phyloP scores from a whole-genome alignment of 1,140 invertebrate genomes.

The Prorops nasuta region DNA sequence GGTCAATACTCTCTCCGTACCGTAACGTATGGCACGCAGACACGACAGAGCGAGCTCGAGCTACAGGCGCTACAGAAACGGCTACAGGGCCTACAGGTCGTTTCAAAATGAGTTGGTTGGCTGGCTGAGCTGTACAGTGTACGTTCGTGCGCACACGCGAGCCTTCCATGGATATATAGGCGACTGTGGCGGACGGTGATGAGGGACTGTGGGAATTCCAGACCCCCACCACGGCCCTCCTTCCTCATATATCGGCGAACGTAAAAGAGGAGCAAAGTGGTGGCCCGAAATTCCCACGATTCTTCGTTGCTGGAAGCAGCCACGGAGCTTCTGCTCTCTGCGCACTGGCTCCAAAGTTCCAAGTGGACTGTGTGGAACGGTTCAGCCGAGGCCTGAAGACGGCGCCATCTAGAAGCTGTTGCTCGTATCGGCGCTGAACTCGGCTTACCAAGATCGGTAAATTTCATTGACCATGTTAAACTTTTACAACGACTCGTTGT shows the following conservation, averaged over 20 bases:
- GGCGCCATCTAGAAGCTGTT: slow-evolving; percentile 36
- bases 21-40: slow-evolving; percentile 28
- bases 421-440: slow-evolving; percentile 22
- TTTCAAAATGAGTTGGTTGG: too few species aligned
- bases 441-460: slow-evolving; percentile 37
- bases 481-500: slow-evolving; percentile 9
- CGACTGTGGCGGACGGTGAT: too few species aligned
- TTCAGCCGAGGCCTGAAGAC: slow-evolving; percentile 10
- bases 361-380: too few species aligned
- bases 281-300: not conserved
- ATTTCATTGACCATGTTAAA: slow-evolving; percentile 22
- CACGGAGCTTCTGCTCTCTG: not conserved
- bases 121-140: too few species aligned
- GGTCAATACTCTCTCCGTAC: slow-evolving; percentile 50
- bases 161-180: too few species aligned
- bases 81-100: slow-evolving; percentile 24
- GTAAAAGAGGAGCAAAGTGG: not conserved
- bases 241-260: slow-evolving; percentile 4
- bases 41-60: too few species aligned
- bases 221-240: slow-evolving; percentile 11
- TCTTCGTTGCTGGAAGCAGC: not conserved
- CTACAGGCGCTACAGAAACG: too few species aligned
- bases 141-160: too few species aligned
- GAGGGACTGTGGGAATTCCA: too few species aligned
- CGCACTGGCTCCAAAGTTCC: too few species aligned